A percentile compares a stretch with the other conserved stretches of the same genome.
Evolutionary conservation across 2,888 invertebrate species (phyloP).

Genomic region (Hermaeophaga mercurialis): DNA sequence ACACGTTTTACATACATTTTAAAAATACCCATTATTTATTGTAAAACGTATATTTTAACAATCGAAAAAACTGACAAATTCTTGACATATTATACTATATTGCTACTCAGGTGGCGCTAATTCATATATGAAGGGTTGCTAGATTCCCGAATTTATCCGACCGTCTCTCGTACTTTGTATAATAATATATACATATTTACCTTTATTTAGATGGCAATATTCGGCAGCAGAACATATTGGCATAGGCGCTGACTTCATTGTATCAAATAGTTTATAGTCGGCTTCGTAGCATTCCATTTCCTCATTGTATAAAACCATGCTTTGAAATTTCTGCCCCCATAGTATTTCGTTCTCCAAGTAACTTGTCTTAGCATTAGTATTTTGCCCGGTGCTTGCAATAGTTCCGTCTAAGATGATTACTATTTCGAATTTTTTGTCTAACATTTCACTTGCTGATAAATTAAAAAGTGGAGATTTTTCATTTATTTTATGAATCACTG

Average conservation of each 20-base stretch:
- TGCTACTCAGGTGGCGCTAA: too few relatives aligned
- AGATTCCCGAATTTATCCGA: too few relatives aligned
- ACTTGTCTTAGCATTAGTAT: slow-evolving; percentile 77
- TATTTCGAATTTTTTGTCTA: slow-evolving; percentile 77
- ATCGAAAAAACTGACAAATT: too few relatives aligned
- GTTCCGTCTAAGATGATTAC: slow-evolving; percentile 89
- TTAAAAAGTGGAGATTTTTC: slow-evolving; percentile 83
- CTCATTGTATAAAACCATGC: slow-evolving; percentile 76
- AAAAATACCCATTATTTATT: too few relatives aligned
- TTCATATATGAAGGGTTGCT: too few relatives aligned
- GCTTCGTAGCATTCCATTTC: slow-evolving; percentile 75
- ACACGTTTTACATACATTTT: too few relatives aligned
- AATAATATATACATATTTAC: background rate
- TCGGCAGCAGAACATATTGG: slow-evolving; percentile 83
- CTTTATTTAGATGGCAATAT: slow-evolving; percentile 41
- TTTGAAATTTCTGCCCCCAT: slow-evolving; percentile 86
- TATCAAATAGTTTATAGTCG: slow-evolving; percentile 88
- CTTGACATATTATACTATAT: too few relatives aligned
- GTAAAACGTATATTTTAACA: too few relatives aligned
- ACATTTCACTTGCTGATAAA: slow-evolving; percentile 85
- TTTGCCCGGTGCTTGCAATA: slow-evolving; percentile 80
- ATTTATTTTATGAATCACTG: slow-evolving; percentile 89
- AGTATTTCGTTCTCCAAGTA: slow-evolving; percentile 80
- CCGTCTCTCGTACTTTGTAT: background rate
- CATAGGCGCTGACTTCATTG: slow-evolving; percentile 82